These are phyloP conservation scores for Sporophila hypoxantha DNA, from an alignment of 2,113 vertebrate species.

Conservation along the genomic window DNA sequence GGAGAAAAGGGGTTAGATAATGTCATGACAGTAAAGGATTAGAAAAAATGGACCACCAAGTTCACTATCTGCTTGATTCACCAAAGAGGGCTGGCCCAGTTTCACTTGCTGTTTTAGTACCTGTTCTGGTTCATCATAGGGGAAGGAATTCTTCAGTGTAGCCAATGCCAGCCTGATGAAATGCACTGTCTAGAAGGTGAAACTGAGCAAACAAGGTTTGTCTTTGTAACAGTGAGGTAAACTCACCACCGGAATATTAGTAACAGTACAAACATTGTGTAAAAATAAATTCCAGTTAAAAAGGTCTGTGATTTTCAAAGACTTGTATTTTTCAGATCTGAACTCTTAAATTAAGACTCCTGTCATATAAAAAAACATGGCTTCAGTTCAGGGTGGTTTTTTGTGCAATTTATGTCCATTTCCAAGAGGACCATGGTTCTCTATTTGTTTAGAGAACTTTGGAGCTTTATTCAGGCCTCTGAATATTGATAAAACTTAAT, in stretches of 20 bases:
- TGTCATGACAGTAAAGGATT: background rate
- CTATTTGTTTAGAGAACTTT: background rate
- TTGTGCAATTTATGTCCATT: background rate
- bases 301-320: background rate
- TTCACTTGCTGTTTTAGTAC: fast-evolving
- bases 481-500: background rate
- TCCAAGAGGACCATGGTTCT: background rate
- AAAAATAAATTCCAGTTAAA: background rate
- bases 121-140: background rate
- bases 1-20: background rate
- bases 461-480: background rate
- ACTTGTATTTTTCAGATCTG: background rate
- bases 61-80: background rate
- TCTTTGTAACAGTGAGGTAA: background rate
- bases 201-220: background rate
- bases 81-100: background rate
- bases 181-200: background rate
- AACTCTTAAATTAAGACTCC: background rate
- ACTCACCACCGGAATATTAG: background rate
- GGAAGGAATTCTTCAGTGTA: background rate
- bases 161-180: background rate
- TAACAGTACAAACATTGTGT: background rate
- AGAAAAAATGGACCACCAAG: background rate
- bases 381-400: background rate
- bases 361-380: background rate